Evolutionary conservation across 2,888 invertebrate species (phyloP), one percentile per base, ranked within the genome.

Genomic region (Cryptus armator): DNA sequence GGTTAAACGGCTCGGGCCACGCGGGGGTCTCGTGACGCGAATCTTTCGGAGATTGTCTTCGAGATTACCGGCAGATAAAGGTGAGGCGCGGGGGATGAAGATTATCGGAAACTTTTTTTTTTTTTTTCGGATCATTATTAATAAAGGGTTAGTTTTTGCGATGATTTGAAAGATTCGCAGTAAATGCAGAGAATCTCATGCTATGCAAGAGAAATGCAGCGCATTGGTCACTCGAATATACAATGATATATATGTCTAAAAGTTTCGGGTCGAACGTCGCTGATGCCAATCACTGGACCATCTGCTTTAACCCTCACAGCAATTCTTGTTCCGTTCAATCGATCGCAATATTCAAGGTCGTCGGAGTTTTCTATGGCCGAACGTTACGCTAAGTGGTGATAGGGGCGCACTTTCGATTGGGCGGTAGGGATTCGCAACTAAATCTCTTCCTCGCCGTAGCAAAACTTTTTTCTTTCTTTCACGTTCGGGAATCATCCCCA

Each of bases 281-380:
- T 9, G 37, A 9, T 37, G 37, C 7, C 37, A 37, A 37, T 37
- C 5, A 37, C 37, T 37, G 37, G 0, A 37, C 37, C 37, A 37
- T 37, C 2, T 37, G 37, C 9, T 5, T 9, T 37, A 37, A 37
- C 37, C 9, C 37, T 0, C 37, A 4, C 6, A 5, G 37, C 37
- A 9, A 75, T 67, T 70, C 29, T 53, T 74, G 62, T 66, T 51
- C 43, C 37, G 81, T 81, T 77, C 88, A 87, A 91, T 91, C 90
- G 90, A 90, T 90, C 75, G 85, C 87, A 81, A 89, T 90, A 89
- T 86, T 87, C 89, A 89, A 90, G 89, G 90, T 89, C 90, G 89
- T 90, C 86, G 83, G 87, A 90, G 88, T 90, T 91, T 86, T 86
- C 87, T 82, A 76, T 88, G 75, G 37, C 12, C 24, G 62, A 53